Base-by-base conservation (phyloP, 2,888 invertebrate species). In the Cyrtodaria siliqua region DNA sequence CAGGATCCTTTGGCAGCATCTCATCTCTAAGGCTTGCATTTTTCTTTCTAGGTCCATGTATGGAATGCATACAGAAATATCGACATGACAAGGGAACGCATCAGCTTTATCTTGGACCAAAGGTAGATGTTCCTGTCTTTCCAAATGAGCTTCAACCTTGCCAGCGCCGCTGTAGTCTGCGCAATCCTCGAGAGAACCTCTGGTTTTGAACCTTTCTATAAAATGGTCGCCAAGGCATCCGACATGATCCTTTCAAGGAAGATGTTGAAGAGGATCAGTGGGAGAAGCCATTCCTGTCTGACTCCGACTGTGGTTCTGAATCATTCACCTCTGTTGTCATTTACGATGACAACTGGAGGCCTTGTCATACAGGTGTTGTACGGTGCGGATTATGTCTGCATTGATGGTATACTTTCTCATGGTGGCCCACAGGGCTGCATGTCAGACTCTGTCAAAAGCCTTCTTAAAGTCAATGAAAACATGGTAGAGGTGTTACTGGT, bases 271-370 rank as follows among this genome's bases (percentile, higher is more conserved):
- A 76, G 66, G 16, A 55, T 63, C 14, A 50, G 79, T 2, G 67
- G 67, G 42, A 72, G 47, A 49, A 61, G 40, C 26, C 77, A 74
- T n/a, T 74, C 67, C 49, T 71, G 68, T 20, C 70, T 66, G 56
- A 29, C 73, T 52, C 74, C 72, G 42, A 61, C 71, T 57, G 73
- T 55, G 16, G 73, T 82, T 33, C 50, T 53, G 60, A 78, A 83
- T 64, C 77, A 80, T 8, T 80, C 71, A 16, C 69, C 63, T 6
- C 57, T 55, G 38, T 55, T n/a, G 1, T 57, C 68, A 33, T 67
- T 55, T 20, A 74, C 18, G 55, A 24, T 47, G 16, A 74, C 74
- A 61, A 49, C 67, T 74, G 61, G 27, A 56, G 49, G 69, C 52
- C 26, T 61, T 69, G 49, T 29, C 49, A 20, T 75, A 63, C n/a